Evolutionary conservation across 23 tunicate species (phyloP).

Genomic region (Phallusia fumigata): DNA sequence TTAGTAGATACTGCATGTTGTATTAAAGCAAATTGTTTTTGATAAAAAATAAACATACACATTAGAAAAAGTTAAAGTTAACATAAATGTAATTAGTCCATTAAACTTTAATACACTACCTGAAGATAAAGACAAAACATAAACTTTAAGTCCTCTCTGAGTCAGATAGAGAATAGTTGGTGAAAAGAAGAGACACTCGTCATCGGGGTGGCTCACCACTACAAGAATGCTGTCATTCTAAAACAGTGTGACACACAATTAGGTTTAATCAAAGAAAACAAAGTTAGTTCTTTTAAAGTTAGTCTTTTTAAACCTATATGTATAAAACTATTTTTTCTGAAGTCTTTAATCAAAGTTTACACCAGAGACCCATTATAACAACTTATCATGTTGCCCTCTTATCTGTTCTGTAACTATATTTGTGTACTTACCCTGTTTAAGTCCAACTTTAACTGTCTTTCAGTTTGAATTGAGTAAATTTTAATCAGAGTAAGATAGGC

Average conservation of each 20-base stretch:
- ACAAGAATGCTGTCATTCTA: conserved; percentile 44
- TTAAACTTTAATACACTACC: conserved; percentile 27
- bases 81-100: too few species aligned
- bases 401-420: too few species aligned
- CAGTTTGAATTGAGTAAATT: background rate
- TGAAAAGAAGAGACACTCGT: conserved; percentile 83
- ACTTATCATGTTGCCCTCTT: too few species aligned
- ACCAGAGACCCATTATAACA: too few species aligned
- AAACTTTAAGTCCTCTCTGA: conserved; percentile 32
- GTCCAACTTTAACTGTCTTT: background rate
- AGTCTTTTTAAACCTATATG: background rate
- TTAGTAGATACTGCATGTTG: too few species aligned
- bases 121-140: conserved; percentile 60
- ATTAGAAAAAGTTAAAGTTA: too few species aligned
- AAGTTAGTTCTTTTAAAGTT: too few species aligned
- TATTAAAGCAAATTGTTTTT: too few species aligned
- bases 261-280: too few species aligned
- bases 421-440: background rate
- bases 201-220: conserved; percentile 84
- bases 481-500: background rate
- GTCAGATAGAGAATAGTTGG: conserved; percentile 65
- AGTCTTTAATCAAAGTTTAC: too few species aligned
- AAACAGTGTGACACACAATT: too few species aligned
- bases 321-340: background rate
- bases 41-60: too few species aligned